phyloP scores from a whole-genome alignment of 2,888 invertebrate species.

The Mimas tiliae region DNA sequence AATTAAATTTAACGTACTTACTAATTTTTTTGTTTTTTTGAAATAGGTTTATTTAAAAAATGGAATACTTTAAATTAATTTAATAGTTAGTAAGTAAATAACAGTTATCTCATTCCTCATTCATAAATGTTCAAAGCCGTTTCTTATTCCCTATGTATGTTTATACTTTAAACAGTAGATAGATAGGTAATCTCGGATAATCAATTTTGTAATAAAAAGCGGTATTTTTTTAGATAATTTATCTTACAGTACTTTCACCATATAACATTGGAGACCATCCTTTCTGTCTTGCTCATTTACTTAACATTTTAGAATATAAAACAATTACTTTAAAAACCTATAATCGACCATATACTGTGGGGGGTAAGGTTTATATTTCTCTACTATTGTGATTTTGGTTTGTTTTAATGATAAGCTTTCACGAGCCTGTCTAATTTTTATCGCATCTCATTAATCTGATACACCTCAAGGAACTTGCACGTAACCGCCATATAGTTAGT shows the following conservation, averaged over 20 bases:
- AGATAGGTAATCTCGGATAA: constrained; percentile 11
- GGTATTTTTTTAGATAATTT: background rate
- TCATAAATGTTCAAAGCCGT: background rate
- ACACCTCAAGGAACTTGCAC: constrained; percentile 2
- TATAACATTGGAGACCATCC: background rate
- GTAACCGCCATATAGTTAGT: background rate
- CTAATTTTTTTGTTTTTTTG: too few relatives aligned
- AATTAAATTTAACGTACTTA: too few relatives aligned
- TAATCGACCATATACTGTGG: background rate
- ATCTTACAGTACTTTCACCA: constrained; percentile 9
- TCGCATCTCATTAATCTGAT: constrained; percentile 20
- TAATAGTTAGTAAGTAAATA: background rate
- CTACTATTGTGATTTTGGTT: background rate
- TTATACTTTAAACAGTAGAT: constrained; percentile 1
- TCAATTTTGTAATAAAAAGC: constrained; percentile 11
- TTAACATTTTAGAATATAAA: background rate
- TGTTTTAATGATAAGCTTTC: constrained; percentile 12
- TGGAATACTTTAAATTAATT: too few relatives aligned
- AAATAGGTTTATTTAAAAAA: too few relatives aligned
- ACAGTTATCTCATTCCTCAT: background rate
- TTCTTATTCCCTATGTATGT: background rate
- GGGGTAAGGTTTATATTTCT: background rate
- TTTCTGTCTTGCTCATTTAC: background rate
- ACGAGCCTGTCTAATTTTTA: constrained; percentile 21
- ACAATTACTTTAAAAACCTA: background rate